Percentiles rank a stretch among this genome's conserved stretches.
Evolutionary conservation across 2,113 vertebrate genomes (phyloP).

Genomic region (Clupea harengus): DNA sequence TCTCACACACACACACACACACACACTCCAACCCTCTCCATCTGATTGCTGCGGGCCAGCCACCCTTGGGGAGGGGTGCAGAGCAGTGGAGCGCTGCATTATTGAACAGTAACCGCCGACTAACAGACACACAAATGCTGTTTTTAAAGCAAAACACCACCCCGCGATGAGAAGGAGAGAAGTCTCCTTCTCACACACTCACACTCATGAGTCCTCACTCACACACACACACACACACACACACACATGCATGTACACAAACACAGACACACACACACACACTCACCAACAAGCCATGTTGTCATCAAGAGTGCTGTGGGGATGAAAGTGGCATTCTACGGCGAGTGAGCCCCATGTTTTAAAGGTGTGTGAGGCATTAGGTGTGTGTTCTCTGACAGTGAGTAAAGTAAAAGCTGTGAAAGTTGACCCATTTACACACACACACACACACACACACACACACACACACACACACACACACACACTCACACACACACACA

Average conservation of each 20-base stretch:
- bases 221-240: background rate
- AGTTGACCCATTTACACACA: too few relatives aligned
- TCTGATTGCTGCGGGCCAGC: conserved; percentile 66
- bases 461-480: background rate
- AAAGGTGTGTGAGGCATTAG: too few relatives aligned
- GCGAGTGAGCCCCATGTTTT: too few relatives aligned
- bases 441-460: background rate
- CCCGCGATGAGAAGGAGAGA: background rate
- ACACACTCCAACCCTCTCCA: conserved; percentile 54
- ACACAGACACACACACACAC: background rate
- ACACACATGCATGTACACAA: background rate
- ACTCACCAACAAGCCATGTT: too few relatives aligned
- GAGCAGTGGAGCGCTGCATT: conserved; percentile 66
- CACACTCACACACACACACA: background rate
- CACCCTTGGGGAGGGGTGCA: conserved; percentile 55
- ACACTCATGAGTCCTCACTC: background rate
- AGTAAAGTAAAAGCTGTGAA: too few relatives aligned
- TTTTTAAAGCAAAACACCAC: conserved; percentile 25
- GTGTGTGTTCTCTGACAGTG: too few relatives aligned
- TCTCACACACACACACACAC: conserved; percentile 57
- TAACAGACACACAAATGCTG: conserved; percentile 32
- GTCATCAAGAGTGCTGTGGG: too few relatives aligned
- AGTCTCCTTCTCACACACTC: background rate
- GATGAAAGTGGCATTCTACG: too few relatives aligned
- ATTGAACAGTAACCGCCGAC: conserved; percentile 63